Evolutionary conservation across 2,113 vertebrate species (phyloP), one percentile per base, ranked within the genome.

Genomic region (Sakesphorus luctuosus): DNA sequence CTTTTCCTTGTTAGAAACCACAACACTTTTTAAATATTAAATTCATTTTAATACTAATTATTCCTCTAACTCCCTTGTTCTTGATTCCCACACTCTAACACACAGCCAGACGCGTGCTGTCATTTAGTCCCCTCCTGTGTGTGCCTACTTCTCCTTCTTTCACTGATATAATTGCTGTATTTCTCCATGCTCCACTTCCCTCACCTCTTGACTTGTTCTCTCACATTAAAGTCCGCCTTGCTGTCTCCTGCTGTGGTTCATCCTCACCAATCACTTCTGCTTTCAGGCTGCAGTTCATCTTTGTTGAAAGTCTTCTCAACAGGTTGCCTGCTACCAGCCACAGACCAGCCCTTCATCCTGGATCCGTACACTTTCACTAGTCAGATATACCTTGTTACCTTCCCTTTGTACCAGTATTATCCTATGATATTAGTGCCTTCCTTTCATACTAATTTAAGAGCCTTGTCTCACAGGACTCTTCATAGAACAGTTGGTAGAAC

Each of bases 171-270:
- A 77, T 62, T 88, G 46, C 21, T 74, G 65, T 71, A 53, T 87
- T 74, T 86, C 55, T 84, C 63, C 59, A 29, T 36, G 84, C 59
- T 92, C n/a, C 36, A 66, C 36, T 86, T 84, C 61, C 23, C 44
- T 91, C 77, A 89, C 87, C 84, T 85, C 84, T 82, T 87, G 90
- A 61, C 92, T 66, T 31, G n/a, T 83, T n/a, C 59, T 74, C 31
- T 77, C 44, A 91, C 65, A 62, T 73, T 66, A 53, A 82, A 90
- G 86, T 59, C 66, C 1, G 1, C 75, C 53, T 79, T 79, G 35
- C 40, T 89, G 59, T 67, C 65, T 88, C 73, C 67, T 86, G 84
- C 91, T 77, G 40, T 33, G 47, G 40, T 46, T 89, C 89, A 77
- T 77, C 55, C 87, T 90, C 76, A 62, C 56, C 87, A 43, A 28